phyloP scores from a whole-genome alignment of 2,113 vertebrate genomes.

The Brienomyrus longianalis region DNA sequence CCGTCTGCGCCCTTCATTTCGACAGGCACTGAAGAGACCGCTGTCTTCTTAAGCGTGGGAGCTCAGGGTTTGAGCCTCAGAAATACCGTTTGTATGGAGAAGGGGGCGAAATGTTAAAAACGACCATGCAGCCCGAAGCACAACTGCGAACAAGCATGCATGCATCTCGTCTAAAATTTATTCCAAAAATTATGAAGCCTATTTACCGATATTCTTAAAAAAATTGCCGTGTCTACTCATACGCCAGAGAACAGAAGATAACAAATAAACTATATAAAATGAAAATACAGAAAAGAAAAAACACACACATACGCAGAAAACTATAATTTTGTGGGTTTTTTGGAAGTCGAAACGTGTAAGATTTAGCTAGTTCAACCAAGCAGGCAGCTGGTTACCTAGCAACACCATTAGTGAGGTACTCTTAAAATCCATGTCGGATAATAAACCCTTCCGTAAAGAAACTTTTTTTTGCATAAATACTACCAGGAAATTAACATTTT shows the following conservation, averaged over 20 bases:
- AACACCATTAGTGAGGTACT: neutral
- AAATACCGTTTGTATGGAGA: neutral
- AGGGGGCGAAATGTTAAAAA: neutral
- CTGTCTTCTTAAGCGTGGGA: neutral
- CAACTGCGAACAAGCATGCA: neutral
- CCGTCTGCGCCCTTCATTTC: neutral
- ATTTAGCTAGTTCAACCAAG: neutral
- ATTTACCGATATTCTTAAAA: neutral
- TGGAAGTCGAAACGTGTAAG: neutral
- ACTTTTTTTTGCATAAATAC: neutral
- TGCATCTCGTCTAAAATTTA: neutral
- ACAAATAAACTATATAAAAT: neutral
- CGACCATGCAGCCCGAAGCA: neutral
- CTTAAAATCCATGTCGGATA: conserved; percentile 1
- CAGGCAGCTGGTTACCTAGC: conserved; percentile 18
- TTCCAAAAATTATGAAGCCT: neutral
- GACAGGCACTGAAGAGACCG: neutral
- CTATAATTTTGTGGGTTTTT: neutral
- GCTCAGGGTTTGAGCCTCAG: neutral
- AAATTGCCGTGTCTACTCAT: neutral
- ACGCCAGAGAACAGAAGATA: neutral
- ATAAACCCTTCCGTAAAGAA: neutral
- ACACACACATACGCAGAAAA: neutral
- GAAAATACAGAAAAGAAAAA: neutral
- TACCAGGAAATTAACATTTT: neutral